phyloP scores from a whole-genome alignment of 2,113 vertebrate species.

The Tachysurus fulvidraco region DNA sequence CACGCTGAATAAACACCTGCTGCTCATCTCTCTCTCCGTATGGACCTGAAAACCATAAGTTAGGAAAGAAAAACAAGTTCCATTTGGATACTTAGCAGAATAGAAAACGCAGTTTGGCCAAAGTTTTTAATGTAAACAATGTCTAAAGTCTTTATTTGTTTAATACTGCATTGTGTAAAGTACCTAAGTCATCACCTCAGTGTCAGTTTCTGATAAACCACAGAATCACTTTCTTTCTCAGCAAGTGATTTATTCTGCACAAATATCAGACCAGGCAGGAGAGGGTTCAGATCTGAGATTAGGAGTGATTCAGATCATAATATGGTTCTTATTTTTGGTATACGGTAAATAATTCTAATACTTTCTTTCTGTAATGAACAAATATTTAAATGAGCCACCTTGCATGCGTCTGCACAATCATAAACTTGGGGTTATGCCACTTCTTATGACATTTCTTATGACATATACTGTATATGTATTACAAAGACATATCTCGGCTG shows the following conservation, averaged over 20 bases:
- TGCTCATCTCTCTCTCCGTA: constrained; percentile 88
- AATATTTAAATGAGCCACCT: not conserved
- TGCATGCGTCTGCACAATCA: not conserved
- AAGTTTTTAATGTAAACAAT: not conserved
- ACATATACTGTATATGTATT: not conserved
- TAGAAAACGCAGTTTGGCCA: not conserved
- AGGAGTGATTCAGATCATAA: not conserved
- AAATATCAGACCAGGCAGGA: not conserved
- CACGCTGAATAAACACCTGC: constrained; percentile 90
- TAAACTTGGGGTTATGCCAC: not conserved
- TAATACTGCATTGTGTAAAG: not conserved
- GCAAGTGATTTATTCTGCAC: not conserved
- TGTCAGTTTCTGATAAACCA: not conserved
- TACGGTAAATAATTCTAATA: not conserved
- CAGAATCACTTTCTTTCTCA: not conserved
- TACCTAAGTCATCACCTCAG: not conserved
- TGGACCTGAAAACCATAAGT: constrained; percentile 73
- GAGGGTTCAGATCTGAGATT: not conserved
- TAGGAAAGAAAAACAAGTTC: not conserved
- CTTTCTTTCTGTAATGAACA: not conserved
- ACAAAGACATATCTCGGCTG: not conserved
- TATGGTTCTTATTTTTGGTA: no score
- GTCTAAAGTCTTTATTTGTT: not conserved
- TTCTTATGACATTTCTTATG: not conserved
- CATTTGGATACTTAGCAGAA: not conserved